Evolutionary conservation across 1,140 invertebrate species (phyloP).

Genomic region (Rhopalosiphum maidis): DNA sequence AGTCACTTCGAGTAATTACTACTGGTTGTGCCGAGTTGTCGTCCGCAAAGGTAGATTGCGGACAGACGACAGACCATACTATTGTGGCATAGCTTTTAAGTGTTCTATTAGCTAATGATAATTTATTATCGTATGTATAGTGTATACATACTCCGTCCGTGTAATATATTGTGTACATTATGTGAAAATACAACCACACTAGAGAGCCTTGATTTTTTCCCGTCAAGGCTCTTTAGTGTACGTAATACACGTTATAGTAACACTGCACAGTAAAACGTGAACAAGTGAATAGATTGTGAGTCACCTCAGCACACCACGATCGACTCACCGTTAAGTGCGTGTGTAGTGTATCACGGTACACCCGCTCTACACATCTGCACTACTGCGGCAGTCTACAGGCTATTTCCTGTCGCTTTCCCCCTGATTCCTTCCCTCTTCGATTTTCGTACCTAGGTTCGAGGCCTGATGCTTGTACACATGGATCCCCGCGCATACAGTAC

Average conservation of each 20-base stretch:
- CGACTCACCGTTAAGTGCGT: not conserved
- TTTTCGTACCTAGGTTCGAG: not conserved
- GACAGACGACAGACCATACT: no score
- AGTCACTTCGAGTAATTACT: no score
- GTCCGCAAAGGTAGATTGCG: no score
- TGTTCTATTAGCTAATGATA: no score
- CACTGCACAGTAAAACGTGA: not conserved
- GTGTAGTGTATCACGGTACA: no score
- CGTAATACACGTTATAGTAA: not conserved
- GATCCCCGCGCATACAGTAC: not conserved
- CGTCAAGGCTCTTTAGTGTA: no score
- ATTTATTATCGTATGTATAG: no score
- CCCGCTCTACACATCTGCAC: not conserved
- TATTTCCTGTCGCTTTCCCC: constrained; percentile 12
- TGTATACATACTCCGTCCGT: no score
- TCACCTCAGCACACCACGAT: not conserved
- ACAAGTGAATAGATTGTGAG: not conserved
- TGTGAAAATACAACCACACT: not conserved
- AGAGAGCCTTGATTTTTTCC: no score
- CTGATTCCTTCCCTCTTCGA: not conserved
- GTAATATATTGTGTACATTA: no score
- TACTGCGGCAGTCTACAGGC: not conserved
- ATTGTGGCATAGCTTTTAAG: no score
- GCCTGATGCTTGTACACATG: not conserved
- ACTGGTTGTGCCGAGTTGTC: no score